Conservation (phyloP, 2,888 invertebrate genomes). For the Incurvaria masculella region DNA sequence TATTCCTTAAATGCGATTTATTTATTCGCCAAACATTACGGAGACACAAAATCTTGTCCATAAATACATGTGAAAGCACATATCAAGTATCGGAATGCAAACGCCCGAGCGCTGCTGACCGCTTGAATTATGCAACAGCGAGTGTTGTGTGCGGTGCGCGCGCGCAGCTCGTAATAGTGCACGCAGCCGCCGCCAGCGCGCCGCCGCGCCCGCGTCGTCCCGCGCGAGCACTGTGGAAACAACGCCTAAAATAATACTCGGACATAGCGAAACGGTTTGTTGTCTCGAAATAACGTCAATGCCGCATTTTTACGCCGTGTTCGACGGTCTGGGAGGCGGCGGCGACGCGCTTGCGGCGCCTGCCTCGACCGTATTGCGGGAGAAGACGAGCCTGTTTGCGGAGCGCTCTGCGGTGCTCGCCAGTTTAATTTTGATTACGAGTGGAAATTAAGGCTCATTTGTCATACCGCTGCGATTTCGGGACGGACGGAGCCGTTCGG, state of each 20-base stretch:
- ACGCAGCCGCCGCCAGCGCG: constrained; percentile 17
- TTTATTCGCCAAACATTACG: constrained; percentile 56
- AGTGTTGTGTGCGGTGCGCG: constrained; percentile 19
- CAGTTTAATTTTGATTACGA: too few species aligned
- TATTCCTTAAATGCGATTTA: constrained; percentile 53
- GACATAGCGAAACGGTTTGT: neutral
- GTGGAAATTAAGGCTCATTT: too few species aligned
- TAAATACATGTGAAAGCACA: constrained; percentile 58
- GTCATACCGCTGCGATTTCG: too few species aligned
- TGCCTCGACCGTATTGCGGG: neutral
- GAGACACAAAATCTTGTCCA: constrained; percentile 57
- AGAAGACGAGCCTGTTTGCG: too few species aligned
- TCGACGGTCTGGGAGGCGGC: constrained; percentile 10
- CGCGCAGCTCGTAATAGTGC: constrained; percentile 43
- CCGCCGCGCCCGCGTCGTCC: neutral
- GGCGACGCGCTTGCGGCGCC: neutral
- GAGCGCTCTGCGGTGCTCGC: too few species aligned
- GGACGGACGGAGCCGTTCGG: too few species aligned
- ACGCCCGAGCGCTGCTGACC: constrained; percentile 39
- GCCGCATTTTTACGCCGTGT: constrained; percentile 20
- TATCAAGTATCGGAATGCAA: constrained; percentile 57
- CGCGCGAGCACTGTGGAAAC: constrained; percentile 25
- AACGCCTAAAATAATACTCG: constrained; percentile 44
- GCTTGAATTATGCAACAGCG: constrained; percentile 54
- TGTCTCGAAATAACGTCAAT: constrained; percentile 25